Conservation (phyloP, 2,888 invertebrate species). For the Drosophila formosana region DNA sequence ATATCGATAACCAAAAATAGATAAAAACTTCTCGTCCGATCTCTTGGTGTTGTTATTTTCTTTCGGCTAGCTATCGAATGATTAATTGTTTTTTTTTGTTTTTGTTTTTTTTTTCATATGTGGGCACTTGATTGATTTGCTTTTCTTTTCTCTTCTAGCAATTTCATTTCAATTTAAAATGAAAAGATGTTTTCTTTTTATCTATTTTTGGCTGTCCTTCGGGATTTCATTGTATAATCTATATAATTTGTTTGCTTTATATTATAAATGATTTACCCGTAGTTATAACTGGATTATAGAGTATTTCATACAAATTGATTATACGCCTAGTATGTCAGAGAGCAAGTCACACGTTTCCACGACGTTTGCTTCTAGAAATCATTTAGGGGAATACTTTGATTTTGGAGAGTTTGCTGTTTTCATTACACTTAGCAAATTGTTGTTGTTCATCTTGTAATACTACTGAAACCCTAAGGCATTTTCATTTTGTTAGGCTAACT, state of each 20-base stretch:
- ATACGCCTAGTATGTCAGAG: slow-evolving; percentile 42
- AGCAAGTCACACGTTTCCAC: slow-evolving; percentile 55
- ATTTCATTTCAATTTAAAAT: slow-evolving; percentile 33
- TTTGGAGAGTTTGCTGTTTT: neutral
- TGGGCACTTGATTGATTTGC: slow-evolving; percentile 70
- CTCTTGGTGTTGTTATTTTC: slow-evolving; percentile 1
- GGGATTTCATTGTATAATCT: slow-evolving; percentile 39
- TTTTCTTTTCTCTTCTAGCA: slow-evolving; percentile 20
- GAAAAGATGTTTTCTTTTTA: slow-evolving; percentile 34
- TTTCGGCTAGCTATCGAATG: slow-evolving; percentile 48
- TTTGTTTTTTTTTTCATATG: slow-evolving; percentile 28
- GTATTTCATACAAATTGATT: slow-evolving; percentile 58
- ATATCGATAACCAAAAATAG: slow-evolving; percentile 57
- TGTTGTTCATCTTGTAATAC: slow-evolving; percentile 54
- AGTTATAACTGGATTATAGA: slow-evolving; percentile 66
- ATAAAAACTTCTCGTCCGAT: slow-evolving; percentile 29
- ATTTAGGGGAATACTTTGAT: neutral
- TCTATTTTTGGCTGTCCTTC: slow-evolving; percentile 52
- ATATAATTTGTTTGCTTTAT: slow-evolving; percentile 21
- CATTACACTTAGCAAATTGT: slow-evolving; percentile 32
- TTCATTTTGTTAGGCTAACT: slow-evolving; percentile 33
- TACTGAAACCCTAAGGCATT: slow-evolving; percentile 79
- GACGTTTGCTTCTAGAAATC: neutral
- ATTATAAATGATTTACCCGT: slow-evolving; percentile 66
- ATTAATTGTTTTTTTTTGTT: slow-evolving; percentile 32